Evolutionary conservation across 2,888 invertebrate species (phyloP).

Genomic region (Tortrix viridana): DNA sequence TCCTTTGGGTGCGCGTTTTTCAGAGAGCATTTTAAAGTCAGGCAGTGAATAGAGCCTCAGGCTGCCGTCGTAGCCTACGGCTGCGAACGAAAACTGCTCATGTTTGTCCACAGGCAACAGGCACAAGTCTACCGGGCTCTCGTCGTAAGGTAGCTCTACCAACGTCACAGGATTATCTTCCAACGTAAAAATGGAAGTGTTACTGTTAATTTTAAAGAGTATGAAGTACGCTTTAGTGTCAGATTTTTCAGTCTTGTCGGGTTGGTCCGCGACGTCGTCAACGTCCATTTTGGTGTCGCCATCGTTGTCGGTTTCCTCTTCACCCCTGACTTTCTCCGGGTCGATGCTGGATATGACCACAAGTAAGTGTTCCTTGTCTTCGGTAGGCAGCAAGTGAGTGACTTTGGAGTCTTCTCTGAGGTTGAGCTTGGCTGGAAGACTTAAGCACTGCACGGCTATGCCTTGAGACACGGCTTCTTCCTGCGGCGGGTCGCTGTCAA

Average conservation of each 20-base stretch:
- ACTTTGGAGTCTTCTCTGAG: slow-evolving; percentile 80
- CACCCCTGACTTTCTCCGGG: slow-evolving; percentile 60
- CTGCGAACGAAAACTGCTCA: slow-evolving; percentile 86
- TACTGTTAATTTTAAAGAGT: slow-evolving; percentile 69
- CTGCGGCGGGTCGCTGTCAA: slow-evolving; percentile 74
- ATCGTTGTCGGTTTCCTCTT: slow-evolving; percentile 65
- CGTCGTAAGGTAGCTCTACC: slow-evolving; percentile 85
- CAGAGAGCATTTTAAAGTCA: slow-evolving; percentile 87
- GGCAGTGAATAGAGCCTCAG: slow-evolving; percentile 89
- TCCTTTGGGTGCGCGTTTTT: slow-evolving; percentile 87
- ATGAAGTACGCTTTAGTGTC: slow-evolving; percentile 70
- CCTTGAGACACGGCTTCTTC: slow-evolving; percentile 74
- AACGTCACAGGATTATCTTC: slow-evolving; percentile 85
- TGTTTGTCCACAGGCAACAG: slow-evolving; percentile 84
- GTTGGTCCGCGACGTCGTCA: slow-evolving; percentile 62
- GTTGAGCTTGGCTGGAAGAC: slow-evolving; percentile 78
- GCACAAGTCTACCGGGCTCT: slow-evolving; percentile 88
- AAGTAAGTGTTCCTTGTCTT: slow-evolving; percentile 87
- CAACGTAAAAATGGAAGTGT: slow-evolving; percentile 69
- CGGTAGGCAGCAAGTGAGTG: slow-evolving; percentile 87
- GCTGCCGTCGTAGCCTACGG: slow-evolving; percentile 90
- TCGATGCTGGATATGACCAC: slow-evolving; percentile 81
- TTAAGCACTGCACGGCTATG: slow-evolving; percentile 84
- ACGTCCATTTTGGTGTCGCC: slow-evolving; percentile 77
- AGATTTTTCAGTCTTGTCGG: slow-evolving; percentile 56